phyloP scores from a whole-genome alignment of 2,113 vertebrate genomes.

The Pseudonaja textilis region DNA sequence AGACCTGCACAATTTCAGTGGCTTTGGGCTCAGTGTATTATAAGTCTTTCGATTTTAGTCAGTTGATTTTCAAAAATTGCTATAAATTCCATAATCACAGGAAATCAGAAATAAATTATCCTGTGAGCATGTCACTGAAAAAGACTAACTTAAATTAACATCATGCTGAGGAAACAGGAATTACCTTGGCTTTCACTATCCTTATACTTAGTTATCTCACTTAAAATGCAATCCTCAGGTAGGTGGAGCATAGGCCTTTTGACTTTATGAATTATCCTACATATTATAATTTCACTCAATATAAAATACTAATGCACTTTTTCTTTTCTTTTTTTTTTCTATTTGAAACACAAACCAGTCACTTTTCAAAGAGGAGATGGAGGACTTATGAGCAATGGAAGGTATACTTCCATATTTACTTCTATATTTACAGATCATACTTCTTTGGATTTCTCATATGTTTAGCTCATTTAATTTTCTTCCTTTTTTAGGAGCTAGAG shows the following conservation, averaged over 20 bases:
- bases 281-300: conserved; percentile 44
- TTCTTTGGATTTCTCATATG: neutral
- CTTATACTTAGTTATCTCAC: conserved; percentile 31
- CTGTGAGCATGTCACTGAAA: neutral
- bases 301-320: conserved; percentile 61
- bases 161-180: neutral
- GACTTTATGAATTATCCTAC: conserved; percentile 43
- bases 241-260: neutral
- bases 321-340: conserved; percentile 37
- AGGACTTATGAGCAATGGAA: conserved; percentile 98
- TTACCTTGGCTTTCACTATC: conserved; percentile 28
- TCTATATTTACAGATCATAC: neutral
- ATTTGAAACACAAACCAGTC: conserved; percentile 73
- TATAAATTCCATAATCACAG: conserved; percentile 18
- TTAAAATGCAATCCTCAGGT: conserved; percentile 41
- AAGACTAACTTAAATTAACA: conserved; percentile 18
- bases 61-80: neutral
- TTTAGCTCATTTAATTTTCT: conserved; percentile 46
- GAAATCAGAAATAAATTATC: conserved; percentile 34
- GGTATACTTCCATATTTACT: conserved; percentile 73
- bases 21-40: neutral
- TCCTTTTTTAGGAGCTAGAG: conserved; percentile 49
- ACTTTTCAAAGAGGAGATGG: conserved; percentile 98
- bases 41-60: neutral
- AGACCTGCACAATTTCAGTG: neutral